Evolutionary conservation across 1,140 invertebrate species (phyloP), one percentile per base, ranked within the genome.

Genomic region (Papilio glaucus): DNA sequence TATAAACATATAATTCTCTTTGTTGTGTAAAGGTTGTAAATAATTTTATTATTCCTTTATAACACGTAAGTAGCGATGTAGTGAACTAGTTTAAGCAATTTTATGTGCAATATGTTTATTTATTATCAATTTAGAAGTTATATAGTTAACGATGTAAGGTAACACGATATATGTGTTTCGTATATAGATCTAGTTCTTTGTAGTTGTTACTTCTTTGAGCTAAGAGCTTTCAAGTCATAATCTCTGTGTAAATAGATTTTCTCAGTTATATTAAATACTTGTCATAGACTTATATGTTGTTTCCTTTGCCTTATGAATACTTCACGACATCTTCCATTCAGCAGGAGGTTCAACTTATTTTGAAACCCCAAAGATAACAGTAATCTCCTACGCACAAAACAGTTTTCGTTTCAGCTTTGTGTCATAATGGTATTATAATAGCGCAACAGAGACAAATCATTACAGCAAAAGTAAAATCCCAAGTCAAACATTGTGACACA

Each of bases 131-230:
- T 21, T 39, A 12, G 38, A 41, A 63, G 9, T 21, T 63, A 63
- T 39, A 41, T 53, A 65, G 9, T 65, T 65, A 65, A 41, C 2
- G 12, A 39, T 9, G 24, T 33, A 33, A 33, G 29, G 6, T 33
- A 33, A 33, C 29, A 33, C 6, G 29, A 33, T 33, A 33, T 33
- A 63, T 24, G 39, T 18, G 18, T 21, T 42, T 42, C 24, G 63
- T 41, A n/a, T 67, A 18, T 63, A 15, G n/a, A 37, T 53, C 45
- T 29, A 45, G 13, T 63, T n/a, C 6, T 38, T 63, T 10, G 29
- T 68, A 68, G 24, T 68, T 68, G 41, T 68, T 49, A 49, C 65
- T 45, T 39, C 12, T 68, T 68, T 68, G 8, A 41, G 65, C 65
- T 68, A 45, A 68, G 65, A 68, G 65, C 41, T 45, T 68, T 68